These are phyloP conservation scores for Nebria brevicollis DNA, from an alignment of 2,888 invertebrate genomes.

Conservation along the genomic window DNA sequence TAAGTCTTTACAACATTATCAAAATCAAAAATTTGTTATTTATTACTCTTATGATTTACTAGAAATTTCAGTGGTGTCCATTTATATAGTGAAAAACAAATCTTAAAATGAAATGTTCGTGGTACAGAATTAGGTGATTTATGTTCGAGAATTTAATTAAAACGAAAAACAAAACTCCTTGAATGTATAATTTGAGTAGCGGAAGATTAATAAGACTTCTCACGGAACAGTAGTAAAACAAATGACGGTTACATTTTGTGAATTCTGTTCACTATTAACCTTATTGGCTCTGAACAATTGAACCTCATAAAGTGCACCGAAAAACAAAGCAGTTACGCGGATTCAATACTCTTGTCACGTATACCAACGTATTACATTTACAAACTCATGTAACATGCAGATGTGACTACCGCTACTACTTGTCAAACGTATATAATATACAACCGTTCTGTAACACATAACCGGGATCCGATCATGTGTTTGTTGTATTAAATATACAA, in stretches of 20 bases:
- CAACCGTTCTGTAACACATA: conserved; percentile 5
- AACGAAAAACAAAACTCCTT: neutral
- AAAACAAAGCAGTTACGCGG: neutral
- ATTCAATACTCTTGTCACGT: conserved; percentile 2
- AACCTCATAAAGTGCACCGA: neutral
- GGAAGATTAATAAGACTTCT: neutral
- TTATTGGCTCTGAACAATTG: neutral
- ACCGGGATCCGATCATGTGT: conserved; percentile 39
- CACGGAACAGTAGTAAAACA: neutral
- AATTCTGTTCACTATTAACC: neutral
- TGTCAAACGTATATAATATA: neutral
- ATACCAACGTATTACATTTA: neutral
- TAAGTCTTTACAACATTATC: no score
- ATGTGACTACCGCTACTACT: conserved; percentile 4
- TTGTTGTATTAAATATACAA: conserved; percentile 11
- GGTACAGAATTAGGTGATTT: neutral
- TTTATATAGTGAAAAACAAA: neutral
- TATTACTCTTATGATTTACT: neutral
- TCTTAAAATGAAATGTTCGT: neutral
- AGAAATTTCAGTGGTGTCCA: neutral
- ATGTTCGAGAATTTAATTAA: neutral
- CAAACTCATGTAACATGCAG: conserved; percentile 11
- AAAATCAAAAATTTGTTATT: no score
- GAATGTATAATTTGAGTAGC: neutral
- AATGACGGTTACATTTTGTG: neutral